Base-by-base conservation (phyloP, 2,113 vertebrate species). In the Bubo scandiacus region DNA sequence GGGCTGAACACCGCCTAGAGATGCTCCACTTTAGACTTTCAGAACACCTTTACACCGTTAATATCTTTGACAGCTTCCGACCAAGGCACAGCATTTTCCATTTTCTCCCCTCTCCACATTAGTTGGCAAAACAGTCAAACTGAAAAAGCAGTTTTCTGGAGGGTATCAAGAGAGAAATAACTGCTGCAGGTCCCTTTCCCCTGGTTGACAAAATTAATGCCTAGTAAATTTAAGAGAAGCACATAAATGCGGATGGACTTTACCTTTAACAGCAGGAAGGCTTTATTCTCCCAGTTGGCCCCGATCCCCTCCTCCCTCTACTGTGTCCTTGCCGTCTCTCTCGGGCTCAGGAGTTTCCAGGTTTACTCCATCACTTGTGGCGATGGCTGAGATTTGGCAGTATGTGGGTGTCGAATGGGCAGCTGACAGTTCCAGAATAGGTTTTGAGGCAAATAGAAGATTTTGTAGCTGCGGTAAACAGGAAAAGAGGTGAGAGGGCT, bases 401-500 rank as follows among this genome's bases (percentile, higher is more conserved):
- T 67, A 47, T 1, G 42, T 0, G 0, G 22, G 36, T 88, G 67
- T 67, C 3, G 0, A 59, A 92, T 36, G 81, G 90, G 49, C 88
- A 92, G 42, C 86, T 84, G 55, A 3, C 54, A 67, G 65, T 14
- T 18, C 65, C n/a, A 36, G 55, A 30, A n/a, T 1, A 16, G 51
- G 15, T 61, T 91, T 92, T 59, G 54, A 74, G 70, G 21, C 65
- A 86, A 93, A 93, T 3, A 52, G 77, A 87, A 86, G 78, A 26
- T 15, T 61, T 75, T 72, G 4, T 85, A 45, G 42, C 87, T 95
- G 20, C 1, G 0, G 54, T 96, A 97, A 97, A 97, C 96, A 97
- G 97, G 97, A 97, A 97, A 94, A 94, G 92, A 92, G 42, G 42
- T 70, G 58, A 79, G 32, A 68, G 9, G 45, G 42, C 74, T 92